Base-by-base conservation (phyloP, 2,888 invertebrate species). In the Chydorus sphaericus region DNA sequence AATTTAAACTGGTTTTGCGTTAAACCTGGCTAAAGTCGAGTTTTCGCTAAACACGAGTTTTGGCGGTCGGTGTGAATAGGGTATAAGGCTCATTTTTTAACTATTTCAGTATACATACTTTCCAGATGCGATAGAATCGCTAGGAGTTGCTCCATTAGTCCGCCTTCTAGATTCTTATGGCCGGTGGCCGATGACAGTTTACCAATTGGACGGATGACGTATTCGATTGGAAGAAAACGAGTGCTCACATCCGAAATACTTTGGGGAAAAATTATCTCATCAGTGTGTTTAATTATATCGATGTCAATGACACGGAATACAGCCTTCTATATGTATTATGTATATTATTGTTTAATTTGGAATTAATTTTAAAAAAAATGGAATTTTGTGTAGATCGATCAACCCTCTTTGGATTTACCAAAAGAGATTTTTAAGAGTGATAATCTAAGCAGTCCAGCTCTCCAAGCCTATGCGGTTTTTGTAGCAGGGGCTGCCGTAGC, bases 261-360 rank as follows among this genome's bases (percentile, higher is more conserved):
- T 14, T 44, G 23, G 44, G 44, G 10, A 28, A 44, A 44, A 44
- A 28, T 23, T 44, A 26, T 44, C 44, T 44, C 44, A 26, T 44
- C 28, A 28, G 28, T 26, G 44, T 44, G 23, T 44, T 26, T 28
- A 44, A 44, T 10, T 44, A 44, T 14, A 23, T 44, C 26, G 65
- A 67, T 58, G 60, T 64, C 14, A 60, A 61, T 7, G 65, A 71
- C 58, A 60, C 67, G 0, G 61, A 62, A 2, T 61, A 64, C 51
- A 69, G 68, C 58, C 61, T 66, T 7, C 65, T 70, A 38, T 66
- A 65, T 30, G 70, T 71, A 44, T 18, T 18, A 18, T 8, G 3
- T 8, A 44, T 16, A 26, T 3, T 23, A 1, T 11, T 20, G 26
- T 23, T 23, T 44, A 3, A 1, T 23, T 23, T 7, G 4, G n/a